Evolutionary conservation across 2,797 vertebrate genomes (phyloP), one percentile per base, ranked within the genome.

Genomic region (Poecilia picta): DNA sequence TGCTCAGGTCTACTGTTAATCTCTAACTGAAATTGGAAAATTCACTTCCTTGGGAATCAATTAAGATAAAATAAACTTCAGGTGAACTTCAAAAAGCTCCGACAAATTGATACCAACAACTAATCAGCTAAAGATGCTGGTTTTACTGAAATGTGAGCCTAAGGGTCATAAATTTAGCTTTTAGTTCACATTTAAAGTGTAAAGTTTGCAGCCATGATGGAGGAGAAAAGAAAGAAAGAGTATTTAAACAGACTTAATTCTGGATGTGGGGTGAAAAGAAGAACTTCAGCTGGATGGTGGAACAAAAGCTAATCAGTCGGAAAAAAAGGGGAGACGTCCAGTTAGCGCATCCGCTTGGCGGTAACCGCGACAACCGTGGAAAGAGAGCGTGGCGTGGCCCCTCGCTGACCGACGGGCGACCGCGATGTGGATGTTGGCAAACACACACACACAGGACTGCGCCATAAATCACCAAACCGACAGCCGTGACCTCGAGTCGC

Each of bases 391-490:
- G 13, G 89, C 85, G 83, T 91, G 84, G 77, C 87, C 93, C 82
- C 84, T 87, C 66, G 25, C 80, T 84, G 85, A 93, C 86, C 73
- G 33, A 83, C 81, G 85, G 89, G 87, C 82, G 77, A 88, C 93
- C 93, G 53, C 91, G 74, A 83, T 96, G 93, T 96, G 95, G 94
- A 94, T 75, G 79, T 95, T 95, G 94, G 95, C 93, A 81, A 0
- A 74, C 77, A 55, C 73, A 11, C 47, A 74, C 82, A 68, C 75
- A 41, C 68, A 79, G 36, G 78, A 36, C 76, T 81, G 77, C 77
- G 83, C 90, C 83, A 89, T 94, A 94, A 94, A 95, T 95, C 93
- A 93, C 84, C 81, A 88, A 74, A 88, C 85, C 57, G 68, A 88
- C 86, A 90, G 84, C 83, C 84, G 75, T 91, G 91, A 95, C 91